phyloP scores from a whole-genome alignment of 2,888 invertebrate genomes.

The Trachelus stipa region DNA sequence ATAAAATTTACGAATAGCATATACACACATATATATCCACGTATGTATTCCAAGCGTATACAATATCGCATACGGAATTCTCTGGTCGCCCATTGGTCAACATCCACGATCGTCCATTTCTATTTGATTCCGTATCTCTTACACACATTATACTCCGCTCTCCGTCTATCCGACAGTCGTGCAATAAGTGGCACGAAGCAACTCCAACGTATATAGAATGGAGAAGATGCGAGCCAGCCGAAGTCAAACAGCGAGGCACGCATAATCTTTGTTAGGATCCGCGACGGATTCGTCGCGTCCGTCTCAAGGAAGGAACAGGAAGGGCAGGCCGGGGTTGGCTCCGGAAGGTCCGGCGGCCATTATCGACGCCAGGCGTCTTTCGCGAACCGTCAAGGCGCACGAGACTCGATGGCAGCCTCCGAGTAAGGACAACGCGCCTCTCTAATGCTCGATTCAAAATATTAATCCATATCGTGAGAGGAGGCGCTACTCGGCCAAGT shows the following conservation, averaged over 20 bases:
- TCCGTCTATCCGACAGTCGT: not conserved
- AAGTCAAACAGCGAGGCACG: not conserved
- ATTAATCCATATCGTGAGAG: conserved; percentile 30
- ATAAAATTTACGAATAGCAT: not conserved
- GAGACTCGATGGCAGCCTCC: conserved; percentile 28
- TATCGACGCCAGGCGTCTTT: conserved; percentile 3
- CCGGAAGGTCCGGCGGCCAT: conserved; percentile 5
- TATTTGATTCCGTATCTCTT: not conserved
- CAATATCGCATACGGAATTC: not conserved
- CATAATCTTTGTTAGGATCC: not conserved
- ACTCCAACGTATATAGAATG: not conserved
- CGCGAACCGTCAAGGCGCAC: conserved; percentile 27
- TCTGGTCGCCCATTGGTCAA: not conserved
- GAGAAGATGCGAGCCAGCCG: not conserved
- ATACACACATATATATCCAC: not conserved
- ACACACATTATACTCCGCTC: not conserved
- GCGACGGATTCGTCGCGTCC: not conserved
- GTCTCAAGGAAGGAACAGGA: not conserved
- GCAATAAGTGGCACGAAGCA: not conserved
- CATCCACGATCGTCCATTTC: not conserved
- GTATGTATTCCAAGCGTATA: not conserved
- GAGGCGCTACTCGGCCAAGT: conserved; percentile 10
- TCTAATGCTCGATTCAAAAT: conserved; percentile 29
- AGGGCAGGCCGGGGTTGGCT: not conserved
- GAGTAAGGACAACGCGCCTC: conserved; percentile 5